A percentile compares a stretch with the other conserved stretches of the same genome.
phyloP scores from a whole-genome alignment of 2,888 invertebrate species.

The Perizoma flavofasciatum region DNA sequence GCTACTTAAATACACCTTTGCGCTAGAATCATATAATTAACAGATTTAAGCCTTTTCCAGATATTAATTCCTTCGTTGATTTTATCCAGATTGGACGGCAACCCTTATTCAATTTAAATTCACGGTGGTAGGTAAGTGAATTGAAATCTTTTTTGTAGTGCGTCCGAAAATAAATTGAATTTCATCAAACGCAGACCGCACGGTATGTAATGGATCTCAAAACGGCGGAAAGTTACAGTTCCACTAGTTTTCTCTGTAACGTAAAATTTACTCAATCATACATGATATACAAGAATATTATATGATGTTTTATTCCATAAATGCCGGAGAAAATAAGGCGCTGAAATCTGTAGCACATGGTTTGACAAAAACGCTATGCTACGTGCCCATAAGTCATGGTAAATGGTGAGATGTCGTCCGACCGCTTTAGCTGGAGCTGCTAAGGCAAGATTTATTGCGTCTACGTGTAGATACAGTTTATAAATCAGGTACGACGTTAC shows the following conservation, averaged over 20 bases:
- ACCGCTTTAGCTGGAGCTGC: constrained; percentile 58
- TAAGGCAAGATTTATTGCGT: constrained; percentile 60
- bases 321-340: constrained; percentile 37
- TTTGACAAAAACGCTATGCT: constrained; percentile 56
- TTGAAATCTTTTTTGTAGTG: constrained; percentile 53
- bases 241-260: too few species aligned
- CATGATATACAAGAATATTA: constrained; percentile 5
- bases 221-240: constrained; percentile 12
- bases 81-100: constrained; percentile 41
- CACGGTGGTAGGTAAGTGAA: constrained; percentile 43
- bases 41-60: constrained; percentile 8
- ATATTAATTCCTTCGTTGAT: constrained; percentile 33
- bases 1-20: constrained; percentile 12
- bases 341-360: constrained; percentile 48
- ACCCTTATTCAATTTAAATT: constrained; percentile 53
- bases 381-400: constrained; percentile 60
- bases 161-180: constrained; percentile 57
- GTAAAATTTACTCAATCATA: background rate
- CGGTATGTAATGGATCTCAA: constrained; percentile 39
- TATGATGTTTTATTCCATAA: constrained; percentile 26
- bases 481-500: constrained; percentile 47
- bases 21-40: constrained; percentile 1
- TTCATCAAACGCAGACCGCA: constrained; percentile 52
- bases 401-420: constrained; percentile 53
- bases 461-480: constrained; percentile 60